phyloP scores from a whole-genome alignment of 2,113 vertebrate genomes.

The Onychostruthus taczanowskii region DNA sequence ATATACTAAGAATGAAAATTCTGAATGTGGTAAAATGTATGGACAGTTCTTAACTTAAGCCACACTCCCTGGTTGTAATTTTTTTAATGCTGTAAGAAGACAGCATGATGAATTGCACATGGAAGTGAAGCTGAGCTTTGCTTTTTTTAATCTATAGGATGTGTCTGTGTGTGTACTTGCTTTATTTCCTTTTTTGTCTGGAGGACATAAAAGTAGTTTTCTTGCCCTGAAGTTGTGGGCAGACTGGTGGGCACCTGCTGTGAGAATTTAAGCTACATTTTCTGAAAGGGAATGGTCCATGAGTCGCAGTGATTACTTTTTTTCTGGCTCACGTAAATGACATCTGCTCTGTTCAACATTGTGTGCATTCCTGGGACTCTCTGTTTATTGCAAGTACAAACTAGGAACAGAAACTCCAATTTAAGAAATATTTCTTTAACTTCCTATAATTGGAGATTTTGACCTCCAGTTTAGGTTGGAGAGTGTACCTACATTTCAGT shows the following conservation, averaged over 20 bases:
- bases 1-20: not conserved
- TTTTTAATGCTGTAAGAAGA: not conserved
- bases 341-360: not conserved
- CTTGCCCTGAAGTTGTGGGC: not conserved
- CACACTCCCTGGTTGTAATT: not conserved
- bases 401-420: not conserved
- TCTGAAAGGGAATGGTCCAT: not conserved
- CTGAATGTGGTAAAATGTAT: not conserved
- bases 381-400: not conserved
- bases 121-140: not conserved
- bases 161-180: not conserved
- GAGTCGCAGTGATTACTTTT: fast-evolving
- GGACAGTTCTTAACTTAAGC: not conserved
- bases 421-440: not conserved
- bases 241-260: not conserved
- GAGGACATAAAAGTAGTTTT: not conserved
- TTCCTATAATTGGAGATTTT: not conserved
- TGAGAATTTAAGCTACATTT: not conserved
- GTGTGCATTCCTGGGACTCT: not conserved
- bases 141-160: not conserved
- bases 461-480: not conserved
- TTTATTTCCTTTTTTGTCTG: not conserved
- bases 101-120: not conserved
- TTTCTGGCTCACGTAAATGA: not conserved
- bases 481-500: not conserved